Base-by-base conservation (phyloP, 2,797 vertebrate species). In the Cyprinella venusta region DNA sequence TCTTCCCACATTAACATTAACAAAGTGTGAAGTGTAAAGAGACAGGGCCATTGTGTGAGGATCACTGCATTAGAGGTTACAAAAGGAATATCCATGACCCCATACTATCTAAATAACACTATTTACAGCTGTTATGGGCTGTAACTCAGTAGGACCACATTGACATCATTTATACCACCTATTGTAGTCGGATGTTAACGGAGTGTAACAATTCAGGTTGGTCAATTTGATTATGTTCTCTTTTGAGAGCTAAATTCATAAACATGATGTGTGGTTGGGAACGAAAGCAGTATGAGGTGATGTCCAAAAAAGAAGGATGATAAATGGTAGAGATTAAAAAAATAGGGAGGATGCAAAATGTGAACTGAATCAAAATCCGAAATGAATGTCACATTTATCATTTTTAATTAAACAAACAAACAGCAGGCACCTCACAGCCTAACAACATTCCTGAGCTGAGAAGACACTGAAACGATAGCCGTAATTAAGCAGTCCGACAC, bases 1-100 rank as follows among this genome's bases (percentile, higher is more conserved):
- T 90, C 82, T 48, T 86, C 84, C 86, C 82, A 33, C 88, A 91
- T 93, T 93, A 91, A 92, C 91, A 93, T 92, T 94, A 90, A 92
- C 85, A 92, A 90, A 89, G 70, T 85, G 84, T 85, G 77, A 65
- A 87, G 90, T 90, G 84, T 81, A 88, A 91, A 82, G 90, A 91
- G 88, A 86, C 83, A 87, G 84, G 24, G 78, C 90, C 88, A 90
- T 90, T 91, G 89, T 91, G 89, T 90, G 88, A 86, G 89, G 91
- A 86, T 90, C 89, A 87, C 85, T 85, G 87, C 86, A 83, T 91
- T 91, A 88, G 89, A 89, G 88, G 89, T 91, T 90, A 91, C 88
- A 90, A 87, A 87, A 87, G 86, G 86, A 89, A 88, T 91, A 89
- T 90, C 88, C 86, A 88, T 88, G 40, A 74, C 85, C 83, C 67